Base-by-base conservation (phyloP, 2,797 vertebrate genomes). In the Meda fulgida region DNA sequence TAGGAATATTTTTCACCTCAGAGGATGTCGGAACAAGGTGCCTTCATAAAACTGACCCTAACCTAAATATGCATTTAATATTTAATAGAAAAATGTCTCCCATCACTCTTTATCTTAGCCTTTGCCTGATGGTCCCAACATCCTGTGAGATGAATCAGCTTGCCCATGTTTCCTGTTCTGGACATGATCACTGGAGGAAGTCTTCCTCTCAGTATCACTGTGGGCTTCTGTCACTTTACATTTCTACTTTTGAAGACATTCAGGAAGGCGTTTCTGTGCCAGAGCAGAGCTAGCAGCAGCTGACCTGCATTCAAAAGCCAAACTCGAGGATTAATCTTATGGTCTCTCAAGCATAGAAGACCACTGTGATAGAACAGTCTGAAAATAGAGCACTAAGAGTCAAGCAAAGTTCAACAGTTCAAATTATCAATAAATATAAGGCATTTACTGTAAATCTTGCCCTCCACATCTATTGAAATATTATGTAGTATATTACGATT, bases 271-370 rank as follows among this genome's bases (percentile, higher is more conserved):
- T 69, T 82, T 80, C 31, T 58, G 55, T 66, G 81, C 36, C 81
- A 58, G 13, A 34, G 60, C 53, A 77, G 7, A 29, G 18, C 60
- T 67, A 53, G 67, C 77, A 85, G 70, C 79, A 79, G 40, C 60
- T 69, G 46, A 71, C 81, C 21, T 19, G 7, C 48, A 46, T 53
- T 81, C 31, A 60, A 58, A 66, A 80, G 78, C 70, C 82, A 84
- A 80, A 65, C 4, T 77, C 16, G n/a, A 77, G 38, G 70, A 84
- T 81, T 77, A 87, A 75, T 66, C 7, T 76, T 63, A 70, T 31
- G 13, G 23, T 63, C 31, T 55, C 21, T 84, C 60, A 84, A 72
- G 70, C 78, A 66, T 80, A 21, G 38, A 67, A 69, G 81, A 70
- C 77, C 69, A 80, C 77, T 48, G 4, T 31, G 43, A 60, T 34